phyloP scores from a whole-genome alignment of 2,888 invertebrate genomes.

The Cephus spinipes region DNA sequence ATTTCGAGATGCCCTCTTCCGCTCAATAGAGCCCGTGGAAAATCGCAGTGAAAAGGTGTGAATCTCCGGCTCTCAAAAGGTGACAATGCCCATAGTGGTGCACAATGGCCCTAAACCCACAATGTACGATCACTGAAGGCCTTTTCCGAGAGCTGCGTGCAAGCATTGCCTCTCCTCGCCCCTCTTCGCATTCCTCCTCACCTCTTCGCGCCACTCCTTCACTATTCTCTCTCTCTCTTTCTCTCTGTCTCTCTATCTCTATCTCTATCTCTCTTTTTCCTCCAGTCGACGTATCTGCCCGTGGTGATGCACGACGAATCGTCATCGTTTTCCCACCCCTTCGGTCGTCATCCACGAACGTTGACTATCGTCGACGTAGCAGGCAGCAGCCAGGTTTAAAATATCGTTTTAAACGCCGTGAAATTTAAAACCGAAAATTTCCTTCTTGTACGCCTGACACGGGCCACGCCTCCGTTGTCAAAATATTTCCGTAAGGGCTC shows the following conservation, averaged over 20 bases:
- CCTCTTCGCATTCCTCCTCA: constrained; percentile 25
- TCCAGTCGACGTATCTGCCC: neutral
- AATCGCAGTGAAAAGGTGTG: constrained; percentile 62
- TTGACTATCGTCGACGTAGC: neutral
- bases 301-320: neutral
- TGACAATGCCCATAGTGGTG: constrained; percentile 56
- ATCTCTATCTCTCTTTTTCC: no score
- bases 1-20: constrained; percentile 41
- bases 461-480: constrained; percentile 60
- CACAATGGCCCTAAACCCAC: constrained; percentile 60
- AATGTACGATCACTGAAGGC: constrained; percentile 42
- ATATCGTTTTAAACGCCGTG: constrained; percentile 21
- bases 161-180: constrained; percentile 23
- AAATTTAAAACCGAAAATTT: constrained; percentile 28
- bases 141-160: constrained; percentile 16
- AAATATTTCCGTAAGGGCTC: constrained; percentile 56
- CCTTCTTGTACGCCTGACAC: constrained; percentile 19
- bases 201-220: constrained; percentile 28
- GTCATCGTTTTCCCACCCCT: neutral
- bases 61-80: constrained; percentile 59
- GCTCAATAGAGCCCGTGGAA: constrained; percentile 50
- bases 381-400: constrained; percentile 1
- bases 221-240: constrained; percentile 1
- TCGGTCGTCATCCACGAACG: neutral
- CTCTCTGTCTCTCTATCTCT: no score